phyloP scores from a whole-genome alignment of 2,113 vertebrate species.

The Embiotoca jacksoni region DNA sequence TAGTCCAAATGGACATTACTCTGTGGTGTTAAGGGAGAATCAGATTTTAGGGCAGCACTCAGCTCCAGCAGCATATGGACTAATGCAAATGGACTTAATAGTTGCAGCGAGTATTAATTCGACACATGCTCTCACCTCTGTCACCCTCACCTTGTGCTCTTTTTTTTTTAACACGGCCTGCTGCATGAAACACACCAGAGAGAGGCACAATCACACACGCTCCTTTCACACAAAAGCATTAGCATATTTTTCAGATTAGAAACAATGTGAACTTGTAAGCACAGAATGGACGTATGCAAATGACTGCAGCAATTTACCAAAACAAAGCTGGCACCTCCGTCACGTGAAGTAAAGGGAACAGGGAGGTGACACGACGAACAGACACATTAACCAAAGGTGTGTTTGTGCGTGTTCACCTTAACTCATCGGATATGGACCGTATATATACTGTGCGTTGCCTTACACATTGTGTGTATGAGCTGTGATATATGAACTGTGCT shows the following conservation, averaged over 20 bases:
- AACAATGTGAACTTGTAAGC: conserved; percentile 75
- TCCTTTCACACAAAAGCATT: conserved; percentile 50
- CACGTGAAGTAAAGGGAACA: conserved; percentile 23
- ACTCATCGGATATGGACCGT: conserved; percentile 5
- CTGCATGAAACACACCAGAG: conserved; percentile 19
- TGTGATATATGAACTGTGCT: too few species aligned
- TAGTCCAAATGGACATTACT: conserved; percentile 3
- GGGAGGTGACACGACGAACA: conserved; percentile 2
- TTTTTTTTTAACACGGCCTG: conserved; percentile 62
- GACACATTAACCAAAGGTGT: conserved; percentile 18
- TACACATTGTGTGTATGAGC: too few species aligned
- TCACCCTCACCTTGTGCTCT: conserved; percentile 64
- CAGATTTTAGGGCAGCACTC: conserved; percentile 29
- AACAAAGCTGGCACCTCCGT: conserved; percentile 70
- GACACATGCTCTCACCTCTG: conserved; percentile 69
- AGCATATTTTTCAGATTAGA: conserved; percentile 72
- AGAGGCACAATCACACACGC: conserved; percentile 20
- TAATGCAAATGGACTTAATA: conserved; percentile 60
- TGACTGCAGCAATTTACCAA: conserved; percentile 74
- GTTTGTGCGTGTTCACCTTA: conserved; percentile 5
- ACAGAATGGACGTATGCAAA: conserved; percentile 75
- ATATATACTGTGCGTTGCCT: too few species aligned
- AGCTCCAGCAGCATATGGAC: conserved; percentile 42
- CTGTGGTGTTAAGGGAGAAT: neutral
- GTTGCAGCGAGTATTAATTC: conserved; percentile 54